phyloP scores from a whole-genome alignment of 2,797 vertebrate genomes.

The Threskiornis aethiopicus region DNA sequence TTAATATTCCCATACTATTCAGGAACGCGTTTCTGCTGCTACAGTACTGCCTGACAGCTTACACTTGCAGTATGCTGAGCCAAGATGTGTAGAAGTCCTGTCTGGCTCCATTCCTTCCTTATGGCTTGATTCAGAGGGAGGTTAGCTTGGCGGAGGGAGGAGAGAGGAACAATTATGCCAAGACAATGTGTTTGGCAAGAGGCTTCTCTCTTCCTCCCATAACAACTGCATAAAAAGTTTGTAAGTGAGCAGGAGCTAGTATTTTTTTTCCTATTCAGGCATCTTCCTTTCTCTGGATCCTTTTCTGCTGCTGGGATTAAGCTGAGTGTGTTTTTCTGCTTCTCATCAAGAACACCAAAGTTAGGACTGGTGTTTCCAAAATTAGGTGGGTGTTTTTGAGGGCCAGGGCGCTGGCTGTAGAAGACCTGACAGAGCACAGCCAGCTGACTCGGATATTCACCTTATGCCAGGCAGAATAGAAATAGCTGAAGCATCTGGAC shows the following conservation, averaged over 20 bases:
- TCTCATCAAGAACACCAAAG: neutral
- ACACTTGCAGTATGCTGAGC: neutral
- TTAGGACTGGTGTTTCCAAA: constrained; percentile 29
- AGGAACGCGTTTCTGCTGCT: neutral
- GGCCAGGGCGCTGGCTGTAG: neutral
- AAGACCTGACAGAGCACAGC: constrained; percentile 4
- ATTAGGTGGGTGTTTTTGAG: constrained; percentile 40
- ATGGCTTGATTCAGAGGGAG: constrained; percentile 40
- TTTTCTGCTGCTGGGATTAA: neutral
- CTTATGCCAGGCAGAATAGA: constrained; percentile 48
- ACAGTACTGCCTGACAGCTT: constrained; percentile 32
- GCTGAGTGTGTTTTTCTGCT: constrained; percentile 18
- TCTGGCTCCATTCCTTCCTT: constrained; percentile 48
- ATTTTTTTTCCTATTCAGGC: neutral
- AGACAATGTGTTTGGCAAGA: constrained; percentile 37
- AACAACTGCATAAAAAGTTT: neutral
- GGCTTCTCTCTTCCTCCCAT: neutral
- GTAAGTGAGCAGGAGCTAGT: neutral
- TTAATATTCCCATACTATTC: constrained; percentile 47
- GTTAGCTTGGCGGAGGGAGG: neutral
- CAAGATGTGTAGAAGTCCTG: constrained; percentile 49
- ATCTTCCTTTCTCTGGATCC: constrained; percentile 20
- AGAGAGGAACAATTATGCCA: constrained; percentile 24
- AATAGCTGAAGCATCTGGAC: constrained; percentile 58
- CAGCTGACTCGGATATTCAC: constrained; percentile 42